A percentile compares a stretch with the other conserved stretches of the same genome.
Evolutionary conservation across 2,797 vertebrate species (phyloP).

Genomic region (Dermochelys coriacea): DNA sequence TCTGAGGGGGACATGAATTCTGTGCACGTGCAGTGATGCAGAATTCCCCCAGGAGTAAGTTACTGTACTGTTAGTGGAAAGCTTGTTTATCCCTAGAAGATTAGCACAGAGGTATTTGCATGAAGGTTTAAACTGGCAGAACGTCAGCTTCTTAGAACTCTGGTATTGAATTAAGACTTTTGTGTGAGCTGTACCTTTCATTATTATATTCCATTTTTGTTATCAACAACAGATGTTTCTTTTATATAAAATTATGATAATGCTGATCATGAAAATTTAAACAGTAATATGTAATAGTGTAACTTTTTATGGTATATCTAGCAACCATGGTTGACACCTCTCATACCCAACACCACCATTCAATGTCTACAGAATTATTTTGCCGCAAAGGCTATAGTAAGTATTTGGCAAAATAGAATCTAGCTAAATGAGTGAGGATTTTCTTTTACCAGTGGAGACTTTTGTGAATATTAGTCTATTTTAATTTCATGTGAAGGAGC

Average conservation of each 20-base stretch:
- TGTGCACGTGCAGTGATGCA: too few species aligned
- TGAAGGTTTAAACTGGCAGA: conserved; percentile 22
- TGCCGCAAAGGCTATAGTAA: not conserved
- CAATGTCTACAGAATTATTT: not conserved
- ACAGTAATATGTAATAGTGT: not conserved
- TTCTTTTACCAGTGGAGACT: not conserved
- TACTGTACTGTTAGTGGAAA: not conserved
- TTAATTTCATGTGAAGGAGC: not conserved
- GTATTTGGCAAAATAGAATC: not conserved
- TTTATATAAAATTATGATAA: not conserved
- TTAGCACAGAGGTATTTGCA: conserved; percentile 32
- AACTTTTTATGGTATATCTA: not conserved
- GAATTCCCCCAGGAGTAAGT: not conserved
- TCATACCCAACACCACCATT: not conserved
- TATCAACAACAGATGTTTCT: not conserved
- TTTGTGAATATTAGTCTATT: not conserved
- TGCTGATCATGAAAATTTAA: not conserved
- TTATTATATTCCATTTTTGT: not conserved
- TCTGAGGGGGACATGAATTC: too few species aligned
- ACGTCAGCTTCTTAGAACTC: conserved; percentile 41
- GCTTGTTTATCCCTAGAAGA: conserved; percentile 1
- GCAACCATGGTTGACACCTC: not conserved
- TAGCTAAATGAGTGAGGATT: not conserved
- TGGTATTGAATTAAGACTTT: conserved; percentile 25
- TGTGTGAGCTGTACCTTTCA: not conserved